These are phyloP conservation scores for Apis florea DNA, from an alignment of 1,140 invertebrate species.

Conservation along the genomic window DNA sequence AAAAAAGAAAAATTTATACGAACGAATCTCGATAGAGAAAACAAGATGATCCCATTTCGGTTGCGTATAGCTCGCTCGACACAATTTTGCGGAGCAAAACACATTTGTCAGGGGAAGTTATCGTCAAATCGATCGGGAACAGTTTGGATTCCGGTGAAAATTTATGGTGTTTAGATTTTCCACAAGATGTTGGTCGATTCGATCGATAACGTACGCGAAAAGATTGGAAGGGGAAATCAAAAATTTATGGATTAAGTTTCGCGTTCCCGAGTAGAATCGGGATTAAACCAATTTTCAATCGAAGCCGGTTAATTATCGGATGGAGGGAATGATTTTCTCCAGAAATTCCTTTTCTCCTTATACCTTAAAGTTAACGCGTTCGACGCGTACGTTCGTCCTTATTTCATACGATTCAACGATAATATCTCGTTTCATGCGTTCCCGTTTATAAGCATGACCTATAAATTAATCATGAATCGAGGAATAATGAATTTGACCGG, in stretches of 20 bases:
- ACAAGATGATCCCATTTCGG: background rate
- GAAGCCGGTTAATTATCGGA: no score
- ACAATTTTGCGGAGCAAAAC: conserved; percentile 1
- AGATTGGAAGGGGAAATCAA: background rate
- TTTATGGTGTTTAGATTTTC: background rate
- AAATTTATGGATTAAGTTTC: background rate
- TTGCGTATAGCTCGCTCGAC: background rate
- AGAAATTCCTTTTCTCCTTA: no score
- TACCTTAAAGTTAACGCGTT: no score
- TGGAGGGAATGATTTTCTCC: no score
- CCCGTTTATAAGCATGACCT: background rate
- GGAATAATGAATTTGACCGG: background rate
- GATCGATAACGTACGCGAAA: background rate
- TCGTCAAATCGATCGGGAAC: background rate
- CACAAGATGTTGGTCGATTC: background rate
- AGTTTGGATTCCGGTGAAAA: background rate
- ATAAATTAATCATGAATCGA: background rate
- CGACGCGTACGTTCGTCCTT: no score
- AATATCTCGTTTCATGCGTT: background rate
- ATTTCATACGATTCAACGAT: background rate
- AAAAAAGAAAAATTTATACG: background rate
- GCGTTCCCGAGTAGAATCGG: no score
- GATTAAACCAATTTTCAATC: no score
- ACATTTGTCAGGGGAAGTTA: conserved; percentile 21
- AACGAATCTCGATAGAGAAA: background rate